Evolutionary conservation across 2,113 vertebrate species (phyloP).

Genomic region (Talpa occidentalis): DNA sequence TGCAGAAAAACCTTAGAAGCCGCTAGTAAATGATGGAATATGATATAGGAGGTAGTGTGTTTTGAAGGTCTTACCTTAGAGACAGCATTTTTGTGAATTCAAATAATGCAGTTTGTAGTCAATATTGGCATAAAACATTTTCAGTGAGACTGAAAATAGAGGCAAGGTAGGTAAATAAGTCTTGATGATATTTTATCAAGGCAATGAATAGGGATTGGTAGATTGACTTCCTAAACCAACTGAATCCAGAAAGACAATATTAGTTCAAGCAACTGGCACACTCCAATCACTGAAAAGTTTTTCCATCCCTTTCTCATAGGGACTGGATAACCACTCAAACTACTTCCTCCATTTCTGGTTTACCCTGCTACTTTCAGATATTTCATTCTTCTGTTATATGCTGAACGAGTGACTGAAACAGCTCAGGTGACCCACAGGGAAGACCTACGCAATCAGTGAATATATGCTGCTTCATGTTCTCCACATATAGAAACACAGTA

Average conservation of each 20-base stretch:
- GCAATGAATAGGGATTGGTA: not conserved
- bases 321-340: not conserved
- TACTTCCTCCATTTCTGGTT: not conserved
- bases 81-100: not conserved
- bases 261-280: not conserved
- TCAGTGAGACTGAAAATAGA: not conserved
- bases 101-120: not conserved
- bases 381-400: not conserved
- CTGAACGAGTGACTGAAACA: not conserved
- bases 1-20: not conserved
- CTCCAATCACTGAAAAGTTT: not conserved
- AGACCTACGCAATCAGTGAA: not conserved
- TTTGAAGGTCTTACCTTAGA: not conserved
- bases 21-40: not conserved
- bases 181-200: not conserved
- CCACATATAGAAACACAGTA: not conserved
- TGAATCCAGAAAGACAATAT: not conserved
- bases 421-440: not conserved
- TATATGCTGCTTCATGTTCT: constrained; percentile 38
- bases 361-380: not conserved
- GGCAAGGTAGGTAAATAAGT: not conserved
- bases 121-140: not conserved
- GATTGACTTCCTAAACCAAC: not conserved
- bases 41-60: not conserved
- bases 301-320: not conserved